Evolutionary conservation across 2,113 vertebrate genomes (phyloP).

Genomic region (Atractosteus spatula): DNA sequence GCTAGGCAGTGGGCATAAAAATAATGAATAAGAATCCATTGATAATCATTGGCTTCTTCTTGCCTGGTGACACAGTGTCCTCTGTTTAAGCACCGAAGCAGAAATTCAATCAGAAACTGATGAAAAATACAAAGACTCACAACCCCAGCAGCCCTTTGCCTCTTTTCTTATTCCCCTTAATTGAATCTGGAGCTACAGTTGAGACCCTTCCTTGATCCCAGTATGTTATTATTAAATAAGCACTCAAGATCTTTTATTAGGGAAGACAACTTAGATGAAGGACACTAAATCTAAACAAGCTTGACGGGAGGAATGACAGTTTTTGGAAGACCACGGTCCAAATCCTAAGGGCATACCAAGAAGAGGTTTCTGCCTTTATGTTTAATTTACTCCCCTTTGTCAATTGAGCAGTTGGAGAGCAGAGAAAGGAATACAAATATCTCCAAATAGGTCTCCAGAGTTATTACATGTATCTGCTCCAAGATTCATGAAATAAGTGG

Average conservation of each 20-base stretch:
- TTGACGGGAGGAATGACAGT: background rate
- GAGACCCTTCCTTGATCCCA: conserved; percentile 18
- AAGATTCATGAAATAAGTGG: too few species aligned
- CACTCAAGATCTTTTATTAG: conserved; percentile 14
- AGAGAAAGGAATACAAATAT: too few species aligned
- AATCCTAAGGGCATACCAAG: background rate
- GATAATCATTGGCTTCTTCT: conserved; percentile 21
- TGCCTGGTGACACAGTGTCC: conserved; percentile 16
- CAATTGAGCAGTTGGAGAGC: too few species aligned
- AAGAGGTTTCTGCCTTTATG: background rate
- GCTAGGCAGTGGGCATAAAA: background rate
- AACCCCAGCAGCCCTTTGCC: conserved; percentile 3
- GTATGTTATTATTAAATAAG: conserved; percentile 17
- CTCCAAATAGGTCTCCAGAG: too few species aligned
- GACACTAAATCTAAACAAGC: background rate
- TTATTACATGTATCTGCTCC: too few species aligned
- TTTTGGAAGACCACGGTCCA: background rate
- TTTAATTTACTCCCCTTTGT: background rate
- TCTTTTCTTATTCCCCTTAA: background rate
- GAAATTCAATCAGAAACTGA: conserved; percentile 26
- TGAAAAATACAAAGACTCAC: conserved; percentile 25
- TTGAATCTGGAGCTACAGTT: conserved; percentile 20
- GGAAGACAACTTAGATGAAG: conserved; percentile 13
- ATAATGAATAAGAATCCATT: conserved; percentile 15
- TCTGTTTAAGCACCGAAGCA: conserved; percentile 25